Percentiles rank a stretch among this genome's conserved stretches.
Evolutionary conservation across 2,113 vertebrate genomes (phyloP).

Genomic region (Polypterus bichir): DNA sequence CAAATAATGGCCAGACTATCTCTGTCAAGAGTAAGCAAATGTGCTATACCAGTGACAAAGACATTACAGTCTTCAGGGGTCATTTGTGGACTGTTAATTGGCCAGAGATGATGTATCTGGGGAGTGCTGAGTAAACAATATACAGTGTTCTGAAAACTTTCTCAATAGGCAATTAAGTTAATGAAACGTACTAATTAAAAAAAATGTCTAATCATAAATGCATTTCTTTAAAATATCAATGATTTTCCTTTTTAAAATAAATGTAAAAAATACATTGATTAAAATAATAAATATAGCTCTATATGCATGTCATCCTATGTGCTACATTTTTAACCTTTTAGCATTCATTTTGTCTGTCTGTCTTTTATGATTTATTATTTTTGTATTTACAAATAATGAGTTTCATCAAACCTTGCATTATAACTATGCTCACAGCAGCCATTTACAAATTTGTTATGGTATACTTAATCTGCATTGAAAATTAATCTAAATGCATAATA

Average conservation of each 20-base stretch:
- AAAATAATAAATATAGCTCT: background rate
- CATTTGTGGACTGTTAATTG: conserved; percentile 5
- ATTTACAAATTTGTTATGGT: background rate
- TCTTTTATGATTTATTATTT: background rate
- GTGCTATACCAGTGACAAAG: conserved; percentile 10
- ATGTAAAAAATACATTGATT: background rate
- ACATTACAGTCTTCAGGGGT: conserved; percentile 1
- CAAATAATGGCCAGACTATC: conserved; percentile 27
- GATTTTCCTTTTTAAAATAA: background rate
- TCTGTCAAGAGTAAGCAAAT: conserved; percentile 19
- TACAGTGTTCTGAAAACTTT: background rate
- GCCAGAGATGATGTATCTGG: conserved; percentile 3
- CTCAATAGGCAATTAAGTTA: background rate
- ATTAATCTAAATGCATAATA: background rate
- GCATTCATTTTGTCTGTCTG: background rate
- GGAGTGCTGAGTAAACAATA: background rate
- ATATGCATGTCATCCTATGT: background rate
- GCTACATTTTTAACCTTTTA: background rate
- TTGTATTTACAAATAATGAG: background rate
- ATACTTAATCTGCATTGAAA: background rate
- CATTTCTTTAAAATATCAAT: background rate
- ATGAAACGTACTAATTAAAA: no score
- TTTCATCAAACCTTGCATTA: background rate
- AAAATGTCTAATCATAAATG: no score
- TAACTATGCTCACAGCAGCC: background rate